Conservation (phyloP, 1,140 invertebrate genomes). For the Drosophila melanogaster region DNA sequence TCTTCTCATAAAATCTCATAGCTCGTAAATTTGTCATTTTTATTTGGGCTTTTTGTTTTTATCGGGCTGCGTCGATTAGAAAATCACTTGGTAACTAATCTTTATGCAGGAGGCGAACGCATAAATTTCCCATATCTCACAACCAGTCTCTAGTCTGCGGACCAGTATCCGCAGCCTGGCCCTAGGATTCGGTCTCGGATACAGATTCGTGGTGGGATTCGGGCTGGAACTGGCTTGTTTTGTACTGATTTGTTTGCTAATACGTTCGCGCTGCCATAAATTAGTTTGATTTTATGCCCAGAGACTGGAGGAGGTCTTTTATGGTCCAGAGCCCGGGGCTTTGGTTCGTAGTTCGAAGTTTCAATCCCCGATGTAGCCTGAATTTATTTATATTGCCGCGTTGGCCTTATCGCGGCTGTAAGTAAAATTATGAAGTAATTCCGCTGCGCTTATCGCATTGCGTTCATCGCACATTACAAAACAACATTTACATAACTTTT, state of each 20-base stretch:
- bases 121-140: slow-evolving; percentile 66
- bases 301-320: slow-evolving; percentile 46
- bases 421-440: slow-evolving; percentile 82
- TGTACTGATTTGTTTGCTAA: slow-evolving; percentile 83
- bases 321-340: slow-evolving; percentile 32
- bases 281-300: slow-evolving; percentile 78
- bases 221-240: slow-evolving; percentile 61
- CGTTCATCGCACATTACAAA: slow-evolving; percentile 83
- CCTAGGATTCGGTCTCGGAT: slow-evolving; percentile 12
- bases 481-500: slow-evolving; percentile 80
- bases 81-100: slow-evolving; percentile 75
- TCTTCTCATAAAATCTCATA: slow-evolving; percentile 13
- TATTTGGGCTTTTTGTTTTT: slow-evolving; percentile 75
- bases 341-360: neutral
- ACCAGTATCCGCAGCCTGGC: slow-evolving; percentile 7
- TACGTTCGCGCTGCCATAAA: slow-evolving; percentile 81
- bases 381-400: slow-evolving; percentile 60
- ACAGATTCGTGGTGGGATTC: neutral
- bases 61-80: slow-evolving; percentile 67
- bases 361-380: slow-evolving; percentile 21
- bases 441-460: slow-evolving; percentile 71
- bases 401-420: slow-evolving; percentile 58
- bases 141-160: slow-evolving; percentile 3
- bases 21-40: slow-evolving; percentile 71
- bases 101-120: slow-evolving; percentile 73